Percentiles rank a stretch among this genome's conserved stretches.
These are phyloP conservation scores for Hydrozoanthus gracilis DNA, from an alignment of 92 coral and sea anemone species.

Conservation along the genomic window DNA sequence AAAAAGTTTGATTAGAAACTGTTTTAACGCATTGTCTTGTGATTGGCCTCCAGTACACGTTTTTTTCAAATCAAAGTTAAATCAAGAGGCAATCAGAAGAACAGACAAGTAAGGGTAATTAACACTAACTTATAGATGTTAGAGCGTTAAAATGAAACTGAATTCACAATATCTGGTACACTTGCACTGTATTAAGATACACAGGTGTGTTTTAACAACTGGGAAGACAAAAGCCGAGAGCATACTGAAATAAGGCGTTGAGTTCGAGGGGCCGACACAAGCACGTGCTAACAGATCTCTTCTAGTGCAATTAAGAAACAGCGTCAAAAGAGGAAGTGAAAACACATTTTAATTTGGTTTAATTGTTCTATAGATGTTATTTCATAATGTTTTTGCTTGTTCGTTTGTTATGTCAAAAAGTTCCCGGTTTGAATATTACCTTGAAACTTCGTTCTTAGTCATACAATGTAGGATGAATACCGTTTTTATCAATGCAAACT, in stretches of 20 bases:
- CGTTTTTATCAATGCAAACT: too few species aligned
- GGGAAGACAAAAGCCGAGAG: not conserved
- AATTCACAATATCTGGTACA: not conserved
- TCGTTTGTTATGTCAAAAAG: too few species aligned
- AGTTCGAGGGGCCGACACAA: not conserved
- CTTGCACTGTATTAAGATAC: not conserved
- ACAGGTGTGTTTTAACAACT: constrained; percentile 14
- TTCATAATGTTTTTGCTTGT: not conserved
- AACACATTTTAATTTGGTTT: not conserved
- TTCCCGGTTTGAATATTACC: too few species aligned
- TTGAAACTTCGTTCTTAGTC: too few species aligned
- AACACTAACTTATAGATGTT: not conserved
- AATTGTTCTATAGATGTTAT: not conserved
- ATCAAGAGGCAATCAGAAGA: not conserved
- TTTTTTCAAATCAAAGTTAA: not conserved
- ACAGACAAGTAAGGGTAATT: not conserved
- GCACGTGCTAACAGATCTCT: not conserved
- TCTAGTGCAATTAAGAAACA: not conserved
- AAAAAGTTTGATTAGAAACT: not conserved
- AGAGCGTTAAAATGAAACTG: not conserved
- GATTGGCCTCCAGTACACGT: not conserved
- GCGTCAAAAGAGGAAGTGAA: constrained; percentile 7
- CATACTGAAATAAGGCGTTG: not conserved
- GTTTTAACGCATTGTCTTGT: not conserved
- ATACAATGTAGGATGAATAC: too few species aligned